Percentiles rank a stretch among this genome's conserved stretches.
phyloP scores from a whole-genome alignment of 2,888 invertebrate genomes.

The Phrixothrix hirtus region DNA sequence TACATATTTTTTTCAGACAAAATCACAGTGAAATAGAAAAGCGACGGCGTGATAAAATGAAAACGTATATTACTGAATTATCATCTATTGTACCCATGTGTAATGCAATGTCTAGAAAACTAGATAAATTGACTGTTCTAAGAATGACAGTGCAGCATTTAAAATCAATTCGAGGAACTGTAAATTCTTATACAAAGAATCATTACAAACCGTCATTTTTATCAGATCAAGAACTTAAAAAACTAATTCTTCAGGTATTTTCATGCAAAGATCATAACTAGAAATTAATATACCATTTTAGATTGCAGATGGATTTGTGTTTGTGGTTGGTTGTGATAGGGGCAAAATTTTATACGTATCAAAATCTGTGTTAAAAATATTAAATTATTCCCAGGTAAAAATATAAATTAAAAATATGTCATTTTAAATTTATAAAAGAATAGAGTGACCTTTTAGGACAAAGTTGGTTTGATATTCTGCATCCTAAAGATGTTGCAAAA shows the following conservation, averaged over 20 bases:
- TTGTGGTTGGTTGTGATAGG: conserved; percentile 91
- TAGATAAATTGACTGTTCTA: conserved; percentile 89
- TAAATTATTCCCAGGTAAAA: conserved; percentile 80
- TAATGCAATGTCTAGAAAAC: conserved; percentile 87
- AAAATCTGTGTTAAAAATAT: conserved; percentile 79
- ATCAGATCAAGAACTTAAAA: conserved; percentile 84
- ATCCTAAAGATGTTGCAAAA: conserved; percentile 92
- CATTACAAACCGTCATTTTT: conserved; percentile 80
- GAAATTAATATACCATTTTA: conserved; percentile 51
- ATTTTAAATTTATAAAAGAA: conserved; percentile 1
- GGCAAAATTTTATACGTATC: conserved; percentile 89
- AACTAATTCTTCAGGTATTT: conserved; percentile 73
- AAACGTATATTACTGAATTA: conserved; percentile 89
- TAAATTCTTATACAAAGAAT: conserved; percentile 74
- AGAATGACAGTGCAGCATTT: conserved; percentile 94
- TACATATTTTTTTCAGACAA: conserved; percentile 65
- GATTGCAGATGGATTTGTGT: conserved; percentile 87
- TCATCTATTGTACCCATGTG: conserved; percentile 93
- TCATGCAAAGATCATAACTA: background rate
- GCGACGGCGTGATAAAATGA: conserved; percentile 93
- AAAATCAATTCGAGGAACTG: conserved; percentile 74
- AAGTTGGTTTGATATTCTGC: conserved; percentile 91
- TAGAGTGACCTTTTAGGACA: conserved; percentile 87
- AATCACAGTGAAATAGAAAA: conserved; percentile 98
- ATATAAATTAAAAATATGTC: background rate